A percentile compares a stretch with the other conserved stretches of the same genome.
Conservation (phyloP, 1,140 invertebrate species). For the Pissodes strobi region DNA sequence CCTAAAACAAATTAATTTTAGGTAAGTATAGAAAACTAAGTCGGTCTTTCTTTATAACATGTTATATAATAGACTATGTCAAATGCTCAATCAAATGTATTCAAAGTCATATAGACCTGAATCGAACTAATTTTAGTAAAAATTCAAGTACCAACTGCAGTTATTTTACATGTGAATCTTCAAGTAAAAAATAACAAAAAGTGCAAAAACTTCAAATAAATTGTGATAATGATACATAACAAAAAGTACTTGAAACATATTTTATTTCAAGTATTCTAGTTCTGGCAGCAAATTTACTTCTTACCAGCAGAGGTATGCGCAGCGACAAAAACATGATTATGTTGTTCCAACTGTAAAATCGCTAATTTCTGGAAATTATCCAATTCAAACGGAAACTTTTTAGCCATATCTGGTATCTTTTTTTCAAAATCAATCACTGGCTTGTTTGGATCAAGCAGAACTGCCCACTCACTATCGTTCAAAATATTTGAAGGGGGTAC, state of each 20-base stretch:
- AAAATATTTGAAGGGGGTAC: conserved; percentile 20
- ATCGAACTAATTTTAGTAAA: too few species aligned
- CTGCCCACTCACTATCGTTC: conserved; percentile 76
- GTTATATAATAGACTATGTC: too few species aligned
- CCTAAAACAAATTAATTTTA: conserved; percentile 1
- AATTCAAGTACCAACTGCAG: too few species aligned
- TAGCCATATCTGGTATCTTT: conserved; percentile 82
- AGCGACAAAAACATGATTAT: conserved; percentile 96
- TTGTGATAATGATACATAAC: too few species aligned
- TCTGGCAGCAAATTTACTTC: not conserved
- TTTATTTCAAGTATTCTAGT: not conserved
- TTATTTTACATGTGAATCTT: too few species aligned
- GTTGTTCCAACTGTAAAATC: conserved; percentile 90
- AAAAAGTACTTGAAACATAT: not conserved
- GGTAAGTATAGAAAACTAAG: too few species aligned
- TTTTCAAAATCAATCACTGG: conserved; percentile 84
- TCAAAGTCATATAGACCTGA: too few species aligned
- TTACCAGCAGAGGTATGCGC: conserved; percentile 96
- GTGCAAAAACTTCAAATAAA: too few species aligned
- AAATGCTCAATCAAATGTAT: too few species aligned
- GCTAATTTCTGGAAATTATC: conserved; percentile 98
- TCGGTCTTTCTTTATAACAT: too few species aligned
- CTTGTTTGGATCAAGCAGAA: conserved; percentile 78
- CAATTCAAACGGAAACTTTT: conserved; percentile 89
- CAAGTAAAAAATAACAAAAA: too few species aligned